A percentile compares a stretch with the other conserved stretches of the same genome.
Evolutionary conservation across 2,113 vertebrate genomes (phyloP).

Genomic region (Crotalus helleri): DNA sequence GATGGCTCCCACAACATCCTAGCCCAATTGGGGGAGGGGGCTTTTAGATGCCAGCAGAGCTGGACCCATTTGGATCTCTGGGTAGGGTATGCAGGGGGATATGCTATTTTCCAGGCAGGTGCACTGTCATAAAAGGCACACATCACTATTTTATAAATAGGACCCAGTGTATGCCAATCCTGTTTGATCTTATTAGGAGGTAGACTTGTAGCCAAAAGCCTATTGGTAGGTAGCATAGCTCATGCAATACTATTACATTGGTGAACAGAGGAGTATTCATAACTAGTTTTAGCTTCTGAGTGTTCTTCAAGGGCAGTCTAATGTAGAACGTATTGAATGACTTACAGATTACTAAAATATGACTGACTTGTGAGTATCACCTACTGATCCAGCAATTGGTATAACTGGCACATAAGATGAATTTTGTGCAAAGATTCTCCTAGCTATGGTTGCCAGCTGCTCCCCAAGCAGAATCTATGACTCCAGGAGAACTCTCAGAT

Average conservation of each 20-base stretch:
- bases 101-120: not conserved
- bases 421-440: not conserved
- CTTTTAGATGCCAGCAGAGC: not conserved
- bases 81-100: not conserved
- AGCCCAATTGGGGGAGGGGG: not conserved
- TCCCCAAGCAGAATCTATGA: not conserved
- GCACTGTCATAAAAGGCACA: not conserved
- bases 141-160: not conserved
- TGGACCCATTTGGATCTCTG: not conserved
- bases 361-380: not conserved
- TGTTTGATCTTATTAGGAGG: not conserved
- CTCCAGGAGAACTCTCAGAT: not conserved
- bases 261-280: not conserved
- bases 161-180: not conserved
- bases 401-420: not conserved
- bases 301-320: not conserved
- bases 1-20: not conserved
- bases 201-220: not conserved
- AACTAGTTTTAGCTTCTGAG: not conserved
- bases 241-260: not conserved
- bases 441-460: not conserved
- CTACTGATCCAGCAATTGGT: not conserved
- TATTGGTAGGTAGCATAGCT: not conserved
- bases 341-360: not conserved
- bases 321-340: not conserved